These are phyloP conservation scores for Galerucella nymphaeae DNA, from an alignment of 2,888 invertebrate species.

Conservation along the genomic window DNA sequence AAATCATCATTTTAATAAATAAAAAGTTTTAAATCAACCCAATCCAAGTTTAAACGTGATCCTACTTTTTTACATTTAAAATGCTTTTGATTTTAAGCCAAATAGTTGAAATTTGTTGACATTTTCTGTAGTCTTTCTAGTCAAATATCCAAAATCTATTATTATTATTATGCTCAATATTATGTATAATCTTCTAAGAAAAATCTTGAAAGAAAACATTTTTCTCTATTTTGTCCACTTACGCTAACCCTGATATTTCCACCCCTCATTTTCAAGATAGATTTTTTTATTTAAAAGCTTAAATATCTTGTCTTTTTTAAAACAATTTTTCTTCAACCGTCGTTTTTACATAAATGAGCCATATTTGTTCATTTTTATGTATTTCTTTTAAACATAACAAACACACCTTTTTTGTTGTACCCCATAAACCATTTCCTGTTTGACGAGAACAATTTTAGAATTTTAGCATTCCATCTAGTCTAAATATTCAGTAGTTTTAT, in stretches of 20 bases:
- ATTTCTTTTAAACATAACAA: slow-evolving; percentile 10
- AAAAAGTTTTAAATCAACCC: no score
- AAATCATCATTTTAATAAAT: no score
- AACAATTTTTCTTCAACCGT: not conserved
- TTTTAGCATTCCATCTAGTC: not conserved
- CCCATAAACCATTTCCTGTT: slow-evolving; percentile 19
- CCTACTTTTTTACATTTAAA: no score
- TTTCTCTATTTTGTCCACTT: no score
- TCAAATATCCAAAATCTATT: no score
- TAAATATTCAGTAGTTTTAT: not conserved
- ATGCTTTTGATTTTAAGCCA: no score
- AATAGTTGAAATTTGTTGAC: no score
- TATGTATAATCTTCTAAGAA: no score
- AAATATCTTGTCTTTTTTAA: not conserved
- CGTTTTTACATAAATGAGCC: not conserved
- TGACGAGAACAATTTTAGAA: slow-evolving; percentile 1
- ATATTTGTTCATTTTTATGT: slow-evolving; percentile 6
- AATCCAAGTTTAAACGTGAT: no score
- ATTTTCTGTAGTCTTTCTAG: no score
- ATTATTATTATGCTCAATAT: no score
- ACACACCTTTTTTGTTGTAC: slow-evolving; percentile 13
- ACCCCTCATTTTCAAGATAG: not conserved
- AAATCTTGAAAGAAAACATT: no score
- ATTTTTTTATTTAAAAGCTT: not conserved
- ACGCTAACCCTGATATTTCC: not conserved